phyloP scores from a whole-genome alignment of 1,140 invertebrate genomes.

The Galleria mellonella region DNA sequence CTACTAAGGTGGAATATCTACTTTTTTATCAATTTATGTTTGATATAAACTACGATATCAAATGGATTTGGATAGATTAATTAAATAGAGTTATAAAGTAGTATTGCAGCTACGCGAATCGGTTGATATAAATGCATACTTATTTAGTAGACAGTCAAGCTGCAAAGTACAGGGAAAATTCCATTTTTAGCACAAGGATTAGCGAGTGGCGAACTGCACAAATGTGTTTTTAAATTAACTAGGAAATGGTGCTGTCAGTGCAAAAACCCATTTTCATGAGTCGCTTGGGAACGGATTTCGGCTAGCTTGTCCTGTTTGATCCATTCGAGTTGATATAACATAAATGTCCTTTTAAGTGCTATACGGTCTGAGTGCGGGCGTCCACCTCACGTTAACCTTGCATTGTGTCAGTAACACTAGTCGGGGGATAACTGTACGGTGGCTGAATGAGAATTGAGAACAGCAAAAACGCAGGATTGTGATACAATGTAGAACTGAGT shows the following conservation, averaged over 20 bases:
- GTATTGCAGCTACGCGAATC: too few species aligned
- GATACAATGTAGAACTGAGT: too few species aligned
- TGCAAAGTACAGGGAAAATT: slow-evolving; percentile 7
- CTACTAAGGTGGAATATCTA: slow-evolving; percentile 9
- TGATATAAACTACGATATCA: slow-evolving; percentile 1
- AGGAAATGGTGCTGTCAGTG: not conserved
- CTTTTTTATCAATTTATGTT: slow-evolving; percentile 12
- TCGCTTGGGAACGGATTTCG: slow-evolving; percentile 31
- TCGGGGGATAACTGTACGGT: slow-evolving; percentile 61
- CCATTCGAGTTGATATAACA: slow-evolving; percentile 35
- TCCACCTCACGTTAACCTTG: slow-evolving; percentile 63
- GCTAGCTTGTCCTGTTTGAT: slow-evolving; percentile 32
- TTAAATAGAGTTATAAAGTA: not conserved
- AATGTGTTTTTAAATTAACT: slow-evolving; percentile 4
- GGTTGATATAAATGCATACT: not conserved
- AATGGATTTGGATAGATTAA: slow-evolving; percentile 3
- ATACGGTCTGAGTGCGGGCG: slow-evolving; percentile 42
- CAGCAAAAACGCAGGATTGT: slow-evolving; percentile 29
- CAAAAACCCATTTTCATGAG: slow-evolving; percentile 19
- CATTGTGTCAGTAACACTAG: slow-evolving; percentile 66
- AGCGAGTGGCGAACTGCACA: slow-evolving; percentile 1
- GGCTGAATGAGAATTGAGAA: slow-evolving; percentile 60
- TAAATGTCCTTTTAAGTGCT: slow-evolving; percentile 57
- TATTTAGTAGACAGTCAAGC: not conserved
- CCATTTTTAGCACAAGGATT: slow-evolving; percentile 7